Conservation (phyloP, 1,140 invertebrate genomes). For the Panagrolaimus sp. region DNA sequence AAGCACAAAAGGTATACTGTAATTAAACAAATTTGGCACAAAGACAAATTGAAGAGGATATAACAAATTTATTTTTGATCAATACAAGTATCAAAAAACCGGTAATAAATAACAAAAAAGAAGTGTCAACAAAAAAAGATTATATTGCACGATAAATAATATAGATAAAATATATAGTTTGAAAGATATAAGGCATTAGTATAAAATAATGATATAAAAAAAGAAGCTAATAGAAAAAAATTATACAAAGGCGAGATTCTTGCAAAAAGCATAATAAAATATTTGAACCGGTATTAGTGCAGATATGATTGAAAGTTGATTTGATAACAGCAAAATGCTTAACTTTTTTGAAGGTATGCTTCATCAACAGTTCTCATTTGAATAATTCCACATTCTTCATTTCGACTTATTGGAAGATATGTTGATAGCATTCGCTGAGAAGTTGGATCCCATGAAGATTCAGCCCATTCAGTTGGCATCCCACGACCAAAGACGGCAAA, state of each 20-base stretch:
- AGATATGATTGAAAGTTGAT: neutral
- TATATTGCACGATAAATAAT: no score
- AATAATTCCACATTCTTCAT: slow-evolving; percentile 31
- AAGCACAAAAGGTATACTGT: no score
- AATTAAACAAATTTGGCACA: no score
- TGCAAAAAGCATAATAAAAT: neutral
- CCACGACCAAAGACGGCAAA: slow-evolving; percentile 32
- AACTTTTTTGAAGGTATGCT: neutral
- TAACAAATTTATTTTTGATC: no score
- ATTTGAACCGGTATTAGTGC: neutral
- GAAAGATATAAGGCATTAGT: neutral
- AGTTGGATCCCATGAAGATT: slow-evolving; percentile 27
- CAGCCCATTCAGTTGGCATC: slow-evolving; percentile 15
- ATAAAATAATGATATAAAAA: neutral
- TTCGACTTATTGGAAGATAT: slow-evolving; percentile 12
- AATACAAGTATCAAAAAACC: no score
- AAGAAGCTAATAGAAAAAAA: neutral
- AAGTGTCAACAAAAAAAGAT: no score
- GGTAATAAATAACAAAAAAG: no score
- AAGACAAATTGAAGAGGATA: no score
- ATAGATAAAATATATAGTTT: no score
- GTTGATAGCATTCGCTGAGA: slow-evolving; percentile 27
- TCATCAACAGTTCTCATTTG: slow-evolving; percentile 24
- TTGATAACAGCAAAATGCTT: neutral
- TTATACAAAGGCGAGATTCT: neutral